phyloP scores from a whole-genome alignment of 1,140 invertebrate species.

The Procambarus virginalis region DNA sequence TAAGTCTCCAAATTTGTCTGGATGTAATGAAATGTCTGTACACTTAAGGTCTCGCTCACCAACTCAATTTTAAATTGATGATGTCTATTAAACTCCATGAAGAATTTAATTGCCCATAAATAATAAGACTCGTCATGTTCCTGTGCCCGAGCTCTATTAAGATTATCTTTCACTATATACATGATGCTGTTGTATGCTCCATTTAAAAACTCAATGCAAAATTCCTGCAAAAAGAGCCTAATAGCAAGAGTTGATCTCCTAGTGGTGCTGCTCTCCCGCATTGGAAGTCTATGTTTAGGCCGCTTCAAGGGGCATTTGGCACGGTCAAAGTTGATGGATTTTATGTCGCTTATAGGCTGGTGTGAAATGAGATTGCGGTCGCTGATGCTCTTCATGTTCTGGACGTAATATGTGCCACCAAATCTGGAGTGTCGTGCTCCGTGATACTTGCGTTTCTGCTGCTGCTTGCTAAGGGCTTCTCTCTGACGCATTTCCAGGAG shows the following conservation, averaged over 20 bases:
- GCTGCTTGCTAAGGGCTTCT: conserved; percentile 68
- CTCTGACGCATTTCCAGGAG: conserved; percentile 78
- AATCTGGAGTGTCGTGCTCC: conserved; percentile 85
- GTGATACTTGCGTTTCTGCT: conserved; percentile 52
- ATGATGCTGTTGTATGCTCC: conserved; percentile 94
- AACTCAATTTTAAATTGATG: conserved; percentile 89
- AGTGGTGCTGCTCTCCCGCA: conserved; percentile 78
- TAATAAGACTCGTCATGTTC: conserved; percentile 93
- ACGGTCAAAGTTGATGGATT: conserved; percentile 84
- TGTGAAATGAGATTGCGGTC: conserved; percentile 92
- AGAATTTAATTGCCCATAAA: conserved; percentile 94
- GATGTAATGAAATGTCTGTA: conserved; percentile 92
- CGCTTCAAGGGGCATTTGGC: conserved; percentile 82
- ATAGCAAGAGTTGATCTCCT: conserved; percentile 87
- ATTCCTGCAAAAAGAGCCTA: conserved; percentile 92
- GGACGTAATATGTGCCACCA: conserved; percentile 92
- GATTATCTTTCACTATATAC: conserved; percentile 83
- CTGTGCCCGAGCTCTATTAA: conserved; percentile 80
- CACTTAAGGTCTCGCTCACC: conserved; percentile 92
- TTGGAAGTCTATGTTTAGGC: conserved; percentile 81
- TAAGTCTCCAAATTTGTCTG: conserved; percentile 93
- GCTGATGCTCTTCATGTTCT: conserved; percentile 95
- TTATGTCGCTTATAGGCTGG: conserved; percentile 85
- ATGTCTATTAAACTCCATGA: conserved; percentile 96
- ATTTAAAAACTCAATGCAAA: conserved; percentile 93